These are phyloP conservation scores for Athalia circularis DNA, from an alignment of 2,888 invertebrate genomes.

Conservation along the genomic window DNA sequence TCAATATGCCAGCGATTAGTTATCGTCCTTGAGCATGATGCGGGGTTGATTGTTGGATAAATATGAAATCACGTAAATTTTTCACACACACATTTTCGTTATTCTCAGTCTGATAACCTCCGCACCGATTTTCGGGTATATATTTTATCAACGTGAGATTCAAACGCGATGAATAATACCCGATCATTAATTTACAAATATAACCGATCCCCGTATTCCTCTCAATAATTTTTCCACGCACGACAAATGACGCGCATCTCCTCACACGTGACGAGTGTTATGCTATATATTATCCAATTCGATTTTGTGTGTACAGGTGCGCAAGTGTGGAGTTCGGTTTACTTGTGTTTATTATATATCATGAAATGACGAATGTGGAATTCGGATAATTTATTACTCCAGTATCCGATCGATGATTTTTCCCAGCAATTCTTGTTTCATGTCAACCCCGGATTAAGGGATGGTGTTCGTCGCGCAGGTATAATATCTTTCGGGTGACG, in stretches of 20 bases:
- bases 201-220: background rate
- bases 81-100: constrained; percentile 33
- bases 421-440: constrained; percentile 5
- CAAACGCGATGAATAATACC: background rate
- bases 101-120: no score
- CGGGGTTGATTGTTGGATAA: constrained; percentile 1
- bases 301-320: background rate
- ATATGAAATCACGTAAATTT: constrained; percentile 19
- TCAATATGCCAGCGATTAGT: constrained; percentile 8
- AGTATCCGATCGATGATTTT: background rate
- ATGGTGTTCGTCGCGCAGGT: constrained; percentile 15
- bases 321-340: background rate
- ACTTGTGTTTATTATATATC: background rate
- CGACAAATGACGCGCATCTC: constrained; percentile 12
- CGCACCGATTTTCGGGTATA: background rate
- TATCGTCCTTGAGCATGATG: constrained; percentile 23
- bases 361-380: background rate
- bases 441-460: background rate
- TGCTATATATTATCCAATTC: background rate
- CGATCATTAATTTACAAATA: background rate
- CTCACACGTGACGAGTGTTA: constrained; percentile 18
- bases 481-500: background rate
- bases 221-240: background rate
- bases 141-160: background rate
- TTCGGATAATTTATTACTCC: background rate